Evolutionary conservation across 2,888 invertebrate species (phyloP).

Genomic region (Acanthosepion esculentum): DNA sequence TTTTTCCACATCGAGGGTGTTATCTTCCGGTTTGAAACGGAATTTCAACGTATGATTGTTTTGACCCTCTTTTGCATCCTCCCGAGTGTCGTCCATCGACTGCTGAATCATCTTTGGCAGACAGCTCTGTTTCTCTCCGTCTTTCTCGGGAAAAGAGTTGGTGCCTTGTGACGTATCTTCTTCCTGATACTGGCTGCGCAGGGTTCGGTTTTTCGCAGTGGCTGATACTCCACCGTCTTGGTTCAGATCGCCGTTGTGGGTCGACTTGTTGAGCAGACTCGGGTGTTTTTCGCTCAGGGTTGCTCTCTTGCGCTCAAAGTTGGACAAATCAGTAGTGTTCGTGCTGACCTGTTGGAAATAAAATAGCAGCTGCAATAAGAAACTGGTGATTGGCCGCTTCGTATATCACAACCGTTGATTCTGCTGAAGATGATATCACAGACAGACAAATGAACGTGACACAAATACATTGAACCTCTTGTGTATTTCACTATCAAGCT

Average conservation of each 20-base stretch:
- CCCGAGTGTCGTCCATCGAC: not conserved
- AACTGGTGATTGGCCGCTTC: not conserved
- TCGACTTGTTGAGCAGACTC: conserved; percentile 35
- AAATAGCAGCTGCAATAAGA: not conserved
- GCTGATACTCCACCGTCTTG: not conserved
- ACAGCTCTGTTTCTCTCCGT: not conserved
- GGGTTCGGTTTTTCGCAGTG: not conserved
- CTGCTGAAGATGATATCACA: not conserved
- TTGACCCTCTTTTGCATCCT: not conserved
- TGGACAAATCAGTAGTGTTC: conserved; percentile 37
- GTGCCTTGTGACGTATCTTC: not conserved
- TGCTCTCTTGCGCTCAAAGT: conserved; percentile 45
- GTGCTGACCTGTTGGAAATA: conserved; percentile 40
- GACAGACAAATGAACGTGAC: not conserved
- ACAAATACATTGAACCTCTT: not conserved
- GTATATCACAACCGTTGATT: not conserved
- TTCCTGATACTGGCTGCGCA: not conserved
- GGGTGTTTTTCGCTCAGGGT: conserved; percentile 44
- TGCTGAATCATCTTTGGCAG: not conserved
- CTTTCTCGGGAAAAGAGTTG: not conserved
- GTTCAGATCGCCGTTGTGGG: conserved; percentile 34
- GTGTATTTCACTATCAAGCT: no score
- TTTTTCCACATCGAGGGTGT: not conserved
- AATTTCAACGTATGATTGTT: not conserved
- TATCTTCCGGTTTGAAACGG: not conserved